A percentile compares a stretch with the other conserved stretches of the same genome.
phyloP scores from a whole-genome alignment of 2,113 vertebrate species.

The Chloropsis cyanopogon region DNA sequence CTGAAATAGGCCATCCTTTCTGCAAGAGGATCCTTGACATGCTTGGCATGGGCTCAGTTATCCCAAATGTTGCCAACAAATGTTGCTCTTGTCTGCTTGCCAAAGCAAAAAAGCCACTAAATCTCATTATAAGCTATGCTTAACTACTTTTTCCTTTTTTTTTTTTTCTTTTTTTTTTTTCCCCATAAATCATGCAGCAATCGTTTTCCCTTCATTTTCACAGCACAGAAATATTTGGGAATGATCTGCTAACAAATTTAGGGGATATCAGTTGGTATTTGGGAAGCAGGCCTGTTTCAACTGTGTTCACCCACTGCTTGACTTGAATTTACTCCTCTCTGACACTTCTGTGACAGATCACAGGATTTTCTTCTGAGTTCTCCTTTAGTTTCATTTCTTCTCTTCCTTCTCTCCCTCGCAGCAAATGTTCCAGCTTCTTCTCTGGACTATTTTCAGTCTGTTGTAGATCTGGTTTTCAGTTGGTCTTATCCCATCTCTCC shows the following conservation, averaged over 20 bases:
- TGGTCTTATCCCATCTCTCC: neutral
- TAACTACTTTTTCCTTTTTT: neutral
- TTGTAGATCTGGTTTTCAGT: neutral
- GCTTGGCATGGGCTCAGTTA: constrained; percentile 36
- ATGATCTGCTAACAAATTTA: neutral
- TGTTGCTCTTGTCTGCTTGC: constrained; percentile 47
- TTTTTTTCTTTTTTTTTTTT: neutral
- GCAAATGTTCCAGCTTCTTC: neutral
- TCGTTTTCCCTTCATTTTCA: neutral
- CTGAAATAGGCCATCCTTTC: constrained; percentile 17
- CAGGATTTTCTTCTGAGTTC: neutral
- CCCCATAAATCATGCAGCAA: neutral
- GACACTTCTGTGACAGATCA: neutral
- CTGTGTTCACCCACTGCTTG: neutral
- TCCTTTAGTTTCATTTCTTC: neutral
- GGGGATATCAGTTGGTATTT: neutral
- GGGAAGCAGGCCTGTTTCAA: neutral
- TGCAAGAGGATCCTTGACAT: constrained; percentile 55
- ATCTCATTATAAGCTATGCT: neutral
- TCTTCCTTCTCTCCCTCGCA: neutral
- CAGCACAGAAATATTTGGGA: neutral
- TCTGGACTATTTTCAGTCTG: neutral
- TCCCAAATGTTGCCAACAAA: constrained; percentile 57
- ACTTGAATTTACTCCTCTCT: neutral
- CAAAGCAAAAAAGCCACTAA: constrained; percentile 10